Conservation (phyloP, 30 jellyfish, hydroid and myxozoan species). For the Pseudorhiza aurosa region DNA sequence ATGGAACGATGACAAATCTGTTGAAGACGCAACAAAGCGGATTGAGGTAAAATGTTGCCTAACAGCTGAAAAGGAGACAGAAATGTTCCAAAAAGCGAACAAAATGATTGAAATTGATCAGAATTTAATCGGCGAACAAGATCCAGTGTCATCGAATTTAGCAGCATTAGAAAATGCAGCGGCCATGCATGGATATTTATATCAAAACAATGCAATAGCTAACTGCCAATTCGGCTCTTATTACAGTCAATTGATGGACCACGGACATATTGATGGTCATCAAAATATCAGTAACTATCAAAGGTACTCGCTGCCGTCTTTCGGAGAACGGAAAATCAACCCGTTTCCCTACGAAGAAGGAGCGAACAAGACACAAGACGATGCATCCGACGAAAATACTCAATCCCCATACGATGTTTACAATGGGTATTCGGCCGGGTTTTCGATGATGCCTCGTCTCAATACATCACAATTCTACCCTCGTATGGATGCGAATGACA, state of each 20-base stretch:
- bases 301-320: constrained; percentile 19
- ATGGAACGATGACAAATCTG: constrained; percentile 4
- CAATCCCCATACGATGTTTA: constrained; percentile 27
- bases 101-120: neutral
- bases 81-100: neutral
- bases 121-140: neutral
- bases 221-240: constrained; percentile 23
- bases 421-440: constrained; percentile 27
- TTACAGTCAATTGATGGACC: constrained; percentile 44
- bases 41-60: constrained; percentile 11
- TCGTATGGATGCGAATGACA: constrained; percentile 25
- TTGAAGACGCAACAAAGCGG: neutral
- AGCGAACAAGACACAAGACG: constrained; percentile 1
- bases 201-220: constrained; percentile 7
- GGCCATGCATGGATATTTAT: neutral
- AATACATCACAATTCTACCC: constrained; percentile 12
- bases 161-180: constrained; percentile 37
- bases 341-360: constrained; percentile 62
- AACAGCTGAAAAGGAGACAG: neutral
- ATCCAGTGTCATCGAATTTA: constrained; percentile 13
- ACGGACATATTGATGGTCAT: constrained; percentile 34
- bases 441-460: neutral
- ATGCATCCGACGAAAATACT: constrained; percentile 4
- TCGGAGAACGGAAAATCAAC: constrained; percentile 24
- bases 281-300: constrained; percentile 16